A percentile compares a stretch with the other conserved stretches of the same genome.
These are phyloP conservation scores for Polypedilum vanderplanki DNA, from an alignment of 1,140 invertebrate genomes.

Conservation along the genomic window DNA sequence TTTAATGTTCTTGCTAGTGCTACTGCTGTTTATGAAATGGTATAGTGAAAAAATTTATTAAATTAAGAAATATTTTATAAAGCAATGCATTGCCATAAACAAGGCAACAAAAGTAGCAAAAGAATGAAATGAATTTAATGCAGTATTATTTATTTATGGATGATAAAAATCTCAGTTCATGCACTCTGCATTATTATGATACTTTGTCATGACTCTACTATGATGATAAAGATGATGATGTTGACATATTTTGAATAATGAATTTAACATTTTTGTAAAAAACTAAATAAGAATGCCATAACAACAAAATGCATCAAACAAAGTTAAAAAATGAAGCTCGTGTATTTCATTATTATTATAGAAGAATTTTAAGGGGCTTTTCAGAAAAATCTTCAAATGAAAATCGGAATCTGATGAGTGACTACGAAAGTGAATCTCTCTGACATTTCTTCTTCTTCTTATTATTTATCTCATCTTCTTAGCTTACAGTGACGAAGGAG, in stretches of 20 bases:
- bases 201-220: too few species aligned
- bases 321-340: too few species aligned
- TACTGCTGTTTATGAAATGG: neutral
- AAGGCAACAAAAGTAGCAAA: neutral
- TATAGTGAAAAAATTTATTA: constrained; percentile 7
- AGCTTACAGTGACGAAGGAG: neutral
- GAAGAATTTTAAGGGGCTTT: neutral
- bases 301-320: too few species aligned
- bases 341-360: too few species aligned
- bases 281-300: too few species aligned
- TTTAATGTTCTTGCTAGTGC: too few species aligned
- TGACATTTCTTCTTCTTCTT: neutral
- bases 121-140: neutral
- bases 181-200: too few species aligned
- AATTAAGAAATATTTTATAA: constrained; percentile 11
- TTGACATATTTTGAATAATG: too few species aligned
- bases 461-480: neutral
- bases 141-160: neutral
- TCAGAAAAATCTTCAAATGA: neutral
- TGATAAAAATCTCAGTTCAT: too few species aligned
- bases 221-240: too few species aligned
- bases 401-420: neutral
- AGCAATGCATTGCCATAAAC: neutral
- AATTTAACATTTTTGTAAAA: too few species aligned
- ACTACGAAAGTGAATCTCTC: neutral